phyloP scores from a whole-genome alignment of 2,113 vertebrate genomes.

The Loxodonta africana region DNA sequence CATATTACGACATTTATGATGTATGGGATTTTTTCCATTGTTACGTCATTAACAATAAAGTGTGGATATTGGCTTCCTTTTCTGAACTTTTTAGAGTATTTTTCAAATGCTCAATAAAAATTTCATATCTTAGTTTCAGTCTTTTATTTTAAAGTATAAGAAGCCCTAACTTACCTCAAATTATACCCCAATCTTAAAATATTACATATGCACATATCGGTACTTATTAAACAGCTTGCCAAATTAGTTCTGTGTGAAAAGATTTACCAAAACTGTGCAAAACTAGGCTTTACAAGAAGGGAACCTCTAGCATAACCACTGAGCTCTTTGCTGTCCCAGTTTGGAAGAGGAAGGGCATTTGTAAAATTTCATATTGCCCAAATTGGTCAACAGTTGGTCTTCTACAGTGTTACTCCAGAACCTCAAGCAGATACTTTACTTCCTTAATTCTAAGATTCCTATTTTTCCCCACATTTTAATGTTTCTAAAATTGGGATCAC shows the following conservation, averaged over 20 bases:
- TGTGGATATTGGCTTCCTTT: not conserved
- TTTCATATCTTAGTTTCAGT: not conserved
- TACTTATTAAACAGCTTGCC: conserved; percentile 50
- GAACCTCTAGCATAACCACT: not conserved
- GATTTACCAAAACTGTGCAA: not conserved
- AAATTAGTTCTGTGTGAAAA: conserved; percentile 18
- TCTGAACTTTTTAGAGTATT: conserved; percentile 24
- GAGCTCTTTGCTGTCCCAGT: not conserved
- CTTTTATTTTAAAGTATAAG: conserved; percentile 40
- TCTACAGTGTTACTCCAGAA: conserved; percentile 35
- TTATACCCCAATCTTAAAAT: conserved; percentile 16
- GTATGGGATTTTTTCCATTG: not conserved
- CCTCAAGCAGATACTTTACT: not conserved
- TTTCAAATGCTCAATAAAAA: conserved; percentile 43
- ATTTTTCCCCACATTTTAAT: conserved; percentile 12
- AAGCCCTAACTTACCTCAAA: not conserved
- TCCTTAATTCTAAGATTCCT: conserved; percentile 36
- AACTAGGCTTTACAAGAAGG: not conserved
- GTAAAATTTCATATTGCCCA: not conserved
- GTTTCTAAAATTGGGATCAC: conserved; percentile 40
- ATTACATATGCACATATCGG: not conserved
- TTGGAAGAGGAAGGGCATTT: not conserved
- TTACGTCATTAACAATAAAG: not conserved
- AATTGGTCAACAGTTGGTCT: conserved; percentile 36
- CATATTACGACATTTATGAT: not conserved